Conservation (phyloP, 2,797 vertebrate genomes). For the Gymnocypris eckloni region DNA sequence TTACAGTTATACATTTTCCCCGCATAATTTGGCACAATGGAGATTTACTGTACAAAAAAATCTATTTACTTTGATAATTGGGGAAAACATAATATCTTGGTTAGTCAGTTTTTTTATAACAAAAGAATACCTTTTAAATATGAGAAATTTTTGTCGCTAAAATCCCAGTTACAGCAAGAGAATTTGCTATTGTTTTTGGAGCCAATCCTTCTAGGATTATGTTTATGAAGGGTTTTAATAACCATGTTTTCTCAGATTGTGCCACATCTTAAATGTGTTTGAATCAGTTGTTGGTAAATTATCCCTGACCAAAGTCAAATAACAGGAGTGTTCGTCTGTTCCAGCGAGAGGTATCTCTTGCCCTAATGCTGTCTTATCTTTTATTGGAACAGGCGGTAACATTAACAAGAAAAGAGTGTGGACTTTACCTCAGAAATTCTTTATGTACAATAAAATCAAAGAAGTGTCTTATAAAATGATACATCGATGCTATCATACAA, state of each 20-base stretch:
- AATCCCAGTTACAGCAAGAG: background rate
- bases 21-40: too few relatives aligned
- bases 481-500: background rate
- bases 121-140: too few relatives aligned
- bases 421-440: background rate
- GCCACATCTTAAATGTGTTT: background rate
- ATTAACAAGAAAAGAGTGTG: background rate
- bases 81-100: too few relatives aligned
- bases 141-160: background rate
- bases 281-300: too few relatives aligned
- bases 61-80: too few relatives aligned
- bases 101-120: too few relatives aligned
- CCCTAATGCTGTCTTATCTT: background rate
- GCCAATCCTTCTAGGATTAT: background rate
- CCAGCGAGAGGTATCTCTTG: background rate
- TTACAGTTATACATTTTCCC: too few relatives aligned
- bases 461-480: background rate
- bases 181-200: background rate
- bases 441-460: background rate
- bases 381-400: background rate
- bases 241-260: background rate
- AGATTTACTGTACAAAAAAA: too few relatives aligned
- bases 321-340: background rate
- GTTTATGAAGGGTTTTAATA: background rate
- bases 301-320: background rate